A percentile compares a stretch with the other conserved stretches of the same genome.
phyloP scores from a whole-genome alignment of 2,113 vertebrate species.

The Enhydra lutris region DNA sequence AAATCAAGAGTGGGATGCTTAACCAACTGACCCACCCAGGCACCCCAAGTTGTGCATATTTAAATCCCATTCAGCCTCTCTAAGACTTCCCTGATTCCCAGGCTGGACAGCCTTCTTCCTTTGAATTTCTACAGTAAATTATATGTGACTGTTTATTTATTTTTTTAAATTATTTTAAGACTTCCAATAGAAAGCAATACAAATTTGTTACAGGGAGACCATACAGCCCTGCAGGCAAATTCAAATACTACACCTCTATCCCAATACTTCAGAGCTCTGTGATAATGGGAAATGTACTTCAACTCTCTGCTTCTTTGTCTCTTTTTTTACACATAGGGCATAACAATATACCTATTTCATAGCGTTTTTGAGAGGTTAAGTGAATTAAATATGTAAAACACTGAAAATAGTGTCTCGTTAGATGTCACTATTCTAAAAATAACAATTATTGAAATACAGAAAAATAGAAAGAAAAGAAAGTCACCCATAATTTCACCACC shows the following conservation, averaged over 20 bases:
- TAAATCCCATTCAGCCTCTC: not conserved
- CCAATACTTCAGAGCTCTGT: not conserved
- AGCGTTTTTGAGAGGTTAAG: not conserved
- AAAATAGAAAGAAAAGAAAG: not conserved
- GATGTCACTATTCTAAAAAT: not conserved
- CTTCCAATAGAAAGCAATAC: not conserved
- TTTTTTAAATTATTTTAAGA: not conserved
- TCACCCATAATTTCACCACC: not conserved
- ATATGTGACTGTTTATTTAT: not conserved
- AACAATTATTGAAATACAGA: not conserved
- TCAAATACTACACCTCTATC: not conserved
- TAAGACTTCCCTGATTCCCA: not conserved
- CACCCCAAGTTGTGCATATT: not conserved
- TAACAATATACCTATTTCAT: not conserved
- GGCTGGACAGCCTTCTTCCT: not conserved
- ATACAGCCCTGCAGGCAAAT: not conserved
- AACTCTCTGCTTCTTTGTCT: not conserved
- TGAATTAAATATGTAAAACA: not conserved
- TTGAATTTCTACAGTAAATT: not conserved
- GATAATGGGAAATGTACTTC: not conserved
- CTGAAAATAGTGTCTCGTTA: not conserved
- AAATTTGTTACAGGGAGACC: not conserved
- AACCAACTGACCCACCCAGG: not conserved
- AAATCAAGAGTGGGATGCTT: not conserved
- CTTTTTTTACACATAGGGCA: not conserved